Percentiles rank a stretch among this genome's conserved stretches.
phyloP scores from a whole-genome alignment of 53 echinoderm and acorn worm species.

The Hippasteria phrygiana region DNA sequence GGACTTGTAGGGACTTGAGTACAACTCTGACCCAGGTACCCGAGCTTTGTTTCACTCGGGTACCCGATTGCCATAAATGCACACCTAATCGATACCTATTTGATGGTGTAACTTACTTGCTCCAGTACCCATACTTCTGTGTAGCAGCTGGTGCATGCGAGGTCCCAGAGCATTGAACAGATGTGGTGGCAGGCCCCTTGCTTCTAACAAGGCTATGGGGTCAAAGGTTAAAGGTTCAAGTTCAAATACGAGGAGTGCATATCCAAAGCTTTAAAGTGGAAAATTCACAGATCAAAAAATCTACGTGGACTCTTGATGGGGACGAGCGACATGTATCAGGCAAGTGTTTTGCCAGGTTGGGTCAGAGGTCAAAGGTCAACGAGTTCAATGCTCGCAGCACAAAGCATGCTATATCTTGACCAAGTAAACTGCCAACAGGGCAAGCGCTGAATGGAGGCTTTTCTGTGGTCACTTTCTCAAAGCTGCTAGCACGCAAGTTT shows the following conservation, averaged over 20 bases:
- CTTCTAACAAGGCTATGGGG: conserved; percentile 88
- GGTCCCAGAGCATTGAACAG: conserved; percentile 98
- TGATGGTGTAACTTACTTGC: conserved; percentile 94
- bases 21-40: too few species aligned
- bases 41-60: too few species aligned
- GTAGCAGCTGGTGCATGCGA: conserved; percentile 98
- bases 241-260: background rate
- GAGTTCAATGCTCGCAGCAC: background rate
- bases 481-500: too few species aligned
- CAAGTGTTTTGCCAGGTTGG: background rate
- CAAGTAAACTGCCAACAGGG: background rate
- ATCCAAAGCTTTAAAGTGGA: too few species aligned
- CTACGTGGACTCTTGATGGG: too few species aligned
- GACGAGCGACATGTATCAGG: too few species aligned
- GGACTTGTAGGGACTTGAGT: too few species aligned
- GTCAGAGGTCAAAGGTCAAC: conserved; percentile 2
- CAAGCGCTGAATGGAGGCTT: too few species aligned
- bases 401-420: background rate
- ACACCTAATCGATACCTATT: too few species aligned
- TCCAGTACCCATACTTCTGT: conserved; percentile 98
- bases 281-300: too few species aligned
- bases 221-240: conserved; percentile 3
- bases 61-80: too few species aligned
- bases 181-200: conserved; percentile 97
- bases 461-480: too few species aligned